These are phyloP conservation scores for Echinops telfairi DNA, from an alignment of 2,113 vertebrate species.

Conservation along the genomic window DNA sequence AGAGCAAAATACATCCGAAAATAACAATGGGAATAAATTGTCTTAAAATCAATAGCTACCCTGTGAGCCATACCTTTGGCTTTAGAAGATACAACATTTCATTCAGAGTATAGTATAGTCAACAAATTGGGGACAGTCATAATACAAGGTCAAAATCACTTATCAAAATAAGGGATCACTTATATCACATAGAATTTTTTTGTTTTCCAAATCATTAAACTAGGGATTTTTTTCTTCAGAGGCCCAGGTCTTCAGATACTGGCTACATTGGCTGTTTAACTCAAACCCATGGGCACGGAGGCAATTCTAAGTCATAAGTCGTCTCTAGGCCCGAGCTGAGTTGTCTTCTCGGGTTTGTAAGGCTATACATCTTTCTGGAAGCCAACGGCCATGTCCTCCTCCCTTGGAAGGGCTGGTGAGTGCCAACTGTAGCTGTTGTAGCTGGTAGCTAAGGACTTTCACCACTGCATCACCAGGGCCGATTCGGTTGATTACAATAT, in stretches of 20 bases:
- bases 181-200: background rate
- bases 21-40: background rate
- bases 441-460: background rate
- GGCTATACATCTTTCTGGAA: background rate
- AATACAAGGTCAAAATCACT: background rate
- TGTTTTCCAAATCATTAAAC: slow-evolving; percentile 45
- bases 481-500: background rate
- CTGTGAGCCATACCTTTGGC: background rate
- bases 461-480: background rate
- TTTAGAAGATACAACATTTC: slow-evolving; percentile 61
- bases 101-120: background rate
- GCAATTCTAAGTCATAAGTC: background rate
- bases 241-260: slow-evolving; percentile 32
- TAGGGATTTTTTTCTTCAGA: slow-evolving; percentile 19
- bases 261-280: background rate
- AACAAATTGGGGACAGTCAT: too few relatives aligned
- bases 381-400: background rate
- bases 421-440: background rate
- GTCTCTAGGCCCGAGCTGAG: background rate
- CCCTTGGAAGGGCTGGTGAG: background rate
- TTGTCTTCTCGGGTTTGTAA: too few relatives aligned
- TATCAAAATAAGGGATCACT: slow-evolving; percentile 34
- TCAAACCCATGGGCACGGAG: background rate
- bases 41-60: slow-evolving; percentile 45
- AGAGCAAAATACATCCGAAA: slow-evolving; percentile 32